Conservation (phyloP, 2,113 vertebrate species). For the Rallus limicola region DNA sequence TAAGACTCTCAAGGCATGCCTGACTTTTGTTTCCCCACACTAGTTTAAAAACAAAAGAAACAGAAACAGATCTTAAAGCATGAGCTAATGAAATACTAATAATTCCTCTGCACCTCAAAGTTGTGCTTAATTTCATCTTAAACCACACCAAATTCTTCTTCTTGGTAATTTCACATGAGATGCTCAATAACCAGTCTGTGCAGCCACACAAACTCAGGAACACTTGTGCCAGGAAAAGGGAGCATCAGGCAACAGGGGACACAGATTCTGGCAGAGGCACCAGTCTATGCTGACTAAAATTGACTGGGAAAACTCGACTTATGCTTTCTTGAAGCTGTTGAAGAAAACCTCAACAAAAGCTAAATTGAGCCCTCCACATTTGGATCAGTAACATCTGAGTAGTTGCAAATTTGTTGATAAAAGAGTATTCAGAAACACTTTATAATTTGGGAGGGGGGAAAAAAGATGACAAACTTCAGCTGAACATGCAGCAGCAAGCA, state of each 20-base stretch:
- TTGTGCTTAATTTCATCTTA: not conserved
- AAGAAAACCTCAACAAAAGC: not conserved
- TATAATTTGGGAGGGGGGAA: not conserved
- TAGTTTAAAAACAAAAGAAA: not conserved
- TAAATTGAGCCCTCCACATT: not conserved
- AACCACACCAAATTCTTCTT: not conserved
- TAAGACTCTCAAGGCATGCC: too few relatives aligned
- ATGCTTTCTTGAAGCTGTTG: not conserved
- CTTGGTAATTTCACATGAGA: not conserved
- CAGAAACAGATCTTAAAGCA: accelerated
- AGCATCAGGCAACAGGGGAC: not conserved
- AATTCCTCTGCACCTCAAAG: not conserved
- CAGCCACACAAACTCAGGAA: not conserved
- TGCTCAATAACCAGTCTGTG: not conserved
- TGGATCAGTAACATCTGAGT: not conserved
- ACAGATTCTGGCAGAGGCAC: not conserved
- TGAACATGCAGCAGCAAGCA: not conserved
- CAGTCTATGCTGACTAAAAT: not conserved
- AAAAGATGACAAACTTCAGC: not conserved
- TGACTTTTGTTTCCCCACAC: not conserved
- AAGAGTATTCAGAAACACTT: not conserved
- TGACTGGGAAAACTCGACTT: not conserved
- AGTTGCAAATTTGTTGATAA: not conserved
- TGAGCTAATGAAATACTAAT: not conserved
- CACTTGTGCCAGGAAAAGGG: not conserved